Base-by-base conservation (phyloP, 2,113 vertebrate species). In the Oryzias curvinotus region DNA sequence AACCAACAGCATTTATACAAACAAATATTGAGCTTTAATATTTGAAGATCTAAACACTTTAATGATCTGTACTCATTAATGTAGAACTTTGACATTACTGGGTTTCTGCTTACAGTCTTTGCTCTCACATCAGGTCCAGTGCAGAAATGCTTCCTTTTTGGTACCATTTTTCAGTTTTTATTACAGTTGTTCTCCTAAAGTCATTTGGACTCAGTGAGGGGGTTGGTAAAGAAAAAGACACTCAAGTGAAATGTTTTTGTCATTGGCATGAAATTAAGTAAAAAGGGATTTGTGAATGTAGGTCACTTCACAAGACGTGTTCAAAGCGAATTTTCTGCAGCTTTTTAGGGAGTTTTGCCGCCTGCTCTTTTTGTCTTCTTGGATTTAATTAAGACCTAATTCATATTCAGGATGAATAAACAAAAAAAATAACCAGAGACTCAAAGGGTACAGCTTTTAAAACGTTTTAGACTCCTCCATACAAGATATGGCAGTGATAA, bases 231-330 rank as follows among this genome's bases (percentile, higher is more conserved):
- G 51, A 7, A 2, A 46, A 54, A 50, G 46, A 71, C 69, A 68
- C 65, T 68, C 4, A 75, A 80, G 68, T 60, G 18, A 47, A 47
- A 75, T 80, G 60, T 67, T 75, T 73, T 62, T 75, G 51, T 72
- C 62, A 73, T 74, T 73, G 57, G 68, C 75, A 59, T 80, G 63
- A 82, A 80, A 81, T 77, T 62, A 63, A 30, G 65, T 18, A 15
- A 64, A 77, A 72, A 72, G 26, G 61, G 58, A 76, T 75, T 85
- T 78, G 51, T 77, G 51, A 75, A 79, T 74, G 47, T 77, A 57
- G 72, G 77, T 76, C 77, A 72, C 66, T 70, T 43, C 62, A 62
- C 47, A 58, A 48, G 62, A 72, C 52, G 57, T 57, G 55, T 76
- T 77, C 46, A 77, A 81, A 81, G 68, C 21, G 2, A 65, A 56